phyloP scores from a whole-genome alignment of 2,797 vertebrate species.

The Vespertilio murinus region DNA sequence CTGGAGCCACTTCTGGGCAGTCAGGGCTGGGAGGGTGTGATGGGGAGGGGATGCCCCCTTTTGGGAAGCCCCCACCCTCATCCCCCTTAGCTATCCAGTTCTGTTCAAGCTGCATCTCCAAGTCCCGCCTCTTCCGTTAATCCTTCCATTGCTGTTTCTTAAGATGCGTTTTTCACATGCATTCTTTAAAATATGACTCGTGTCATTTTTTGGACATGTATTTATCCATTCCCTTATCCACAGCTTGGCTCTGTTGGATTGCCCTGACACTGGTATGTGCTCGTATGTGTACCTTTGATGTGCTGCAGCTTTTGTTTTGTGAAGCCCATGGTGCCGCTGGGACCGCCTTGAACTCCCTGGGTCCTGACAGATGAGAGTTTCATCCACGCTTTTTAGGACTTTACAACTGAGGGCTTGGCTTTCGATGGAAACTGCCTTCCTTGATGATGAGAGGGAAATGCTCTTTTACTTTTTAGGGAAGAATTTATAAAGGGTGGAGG shows the following conservation, averaged over 20 bases:
- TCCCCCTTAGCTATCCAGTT: background rate
- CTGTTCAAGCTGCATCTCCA: background rate
- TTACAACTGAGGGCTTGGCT: background rate
- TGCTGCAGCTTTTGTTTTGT: background rate
- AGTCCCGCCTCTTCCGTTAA: background rate
- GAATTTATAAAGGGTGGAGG: background rate
- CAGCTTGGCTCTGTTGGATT: background rate
- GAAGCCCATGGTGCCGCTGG: background rate
- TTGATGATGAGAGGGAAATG: background rate
- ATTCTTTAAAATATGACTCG: background rate
- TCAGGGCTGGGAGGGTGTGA: too few relatives aligned
- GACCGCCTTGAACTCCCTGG: background rate
- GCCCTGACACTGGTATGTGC: background rate
- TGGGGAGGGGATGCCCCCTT: fast-evolving
- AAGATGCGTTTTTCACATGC: background rate
- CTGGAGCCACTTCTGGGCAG: background rate
- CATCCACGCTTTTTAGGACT: too few relatives aligned
- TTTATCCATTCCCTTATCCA: background rate
- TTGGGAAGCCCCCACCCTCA: too few relatives aligned
- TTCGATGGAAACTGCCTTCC: background rate
- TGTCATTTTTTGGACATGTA: background rate
- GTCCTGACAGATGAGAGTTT: background rate
- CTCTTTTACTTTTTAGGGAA: background rate
- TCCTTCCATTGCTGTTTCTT: background rate
- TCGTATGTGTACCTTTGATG: fast-evolving